phyloP scores from a whole-genome alignment of 2,113 vertebrate genomes.

The Peromyscus polionotus region DNA sequence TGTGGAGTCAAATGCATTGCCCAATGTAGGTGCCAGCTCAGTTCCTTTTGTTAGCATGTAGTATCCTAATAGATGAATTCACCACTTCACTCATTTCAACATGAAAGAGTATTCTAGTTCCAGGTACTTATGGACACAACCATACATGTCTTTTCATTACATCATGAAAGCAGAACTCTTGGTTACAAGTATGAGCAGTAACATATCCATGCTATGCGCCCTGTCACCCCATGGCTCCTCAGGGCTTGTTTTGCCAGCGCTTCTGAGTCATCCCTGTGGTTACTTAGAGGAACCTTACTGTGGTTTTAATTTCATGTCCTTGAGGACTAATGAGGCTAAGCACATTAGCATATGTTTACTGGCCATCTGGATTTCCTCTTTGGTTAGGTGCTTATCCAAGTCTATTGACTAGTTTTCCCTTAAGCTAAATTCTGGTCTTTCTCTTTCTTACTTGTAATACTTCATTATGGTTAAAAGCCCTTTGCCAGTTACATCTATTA shows the following conservation, averaged over 20 bases:
- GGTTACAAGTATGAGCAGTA: background rate
- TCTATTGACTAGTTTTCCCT: background rate
- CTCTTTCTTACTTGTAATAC: conserved; percentile 18
- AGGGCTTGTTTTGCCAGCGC: background rate
- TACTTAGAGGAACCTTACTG: background rate
- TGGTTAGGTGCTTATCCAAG: background rate
- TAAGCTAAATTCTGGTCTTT: background rate
- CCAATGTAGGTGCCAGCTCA: background rate
- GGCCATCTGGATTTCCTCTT: conserved; percentile 1
- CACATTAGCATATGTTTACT: background rate
- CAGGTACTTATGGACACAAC: background rate
- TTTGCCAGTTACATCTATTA: background rate
- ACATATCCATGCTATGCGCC: background rate
- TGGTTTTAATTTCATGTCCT: conserved; percentile 23
- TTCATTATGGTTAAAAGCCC: background rate
- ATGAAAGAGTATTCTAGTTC: background rate
- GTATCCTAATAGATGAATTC: background rate
- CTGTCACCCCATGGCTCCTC: background rate
- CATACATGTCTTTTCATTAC: background rate
- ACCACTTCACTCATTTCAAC: background rate
- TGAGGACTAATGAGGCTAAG: background rate
- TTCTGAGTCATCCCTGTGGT: background rate
- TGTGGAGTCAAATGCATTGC: background rate
- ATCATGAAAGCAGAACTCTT: background rate
- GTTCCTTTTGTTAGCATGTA: background rate